Evolutionary conservation across 1,140 invertebrate genomes (phyloP), one percentile per base, ranked within the genome.

Genomic region (Condylostylus longicornis): DNA sequence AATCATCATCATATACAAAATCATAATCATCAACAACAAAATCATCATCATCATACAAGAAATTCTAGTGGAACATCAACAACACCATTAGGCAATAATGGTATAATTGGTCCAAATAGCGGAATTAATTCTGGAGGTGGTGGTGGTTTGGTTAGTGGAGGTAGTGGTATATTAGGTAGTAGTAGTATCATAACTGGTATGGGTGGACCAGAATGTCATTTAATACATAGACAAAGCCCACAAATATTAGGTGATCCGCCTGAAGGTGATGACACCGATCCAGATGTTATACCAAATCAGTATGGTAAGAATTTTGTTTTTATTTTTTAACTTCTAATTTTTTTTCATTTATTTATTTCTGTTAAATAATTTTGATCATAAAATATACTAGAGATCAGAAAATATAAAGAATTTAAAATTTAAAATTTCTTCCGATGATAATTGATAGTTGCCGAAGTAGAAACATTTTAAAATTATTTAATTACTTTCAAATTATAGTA

Each of bases 221-320:
- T n/a, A n/a, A n/a, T n/a, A n/a, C 42, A 44, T 40, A 41, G 42
- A 9, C 47, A 53, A 30, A 53, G 51, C 48, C 45, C 57, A 33
- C 49, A 51, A 38, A 20, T 61, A 23, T 40, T 57, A 39, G 58
- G 65, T 51, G 65, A 69, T 45, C 62, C 63, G 42, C 59, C 62
- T 38, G 65, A 69, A 42, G 54, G 63, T 42, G 66, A 75, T 45
- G 76, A 79, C 51, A 74, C 75, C 18, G 75, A 85, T 66, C 81
- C 82, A 13, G 82, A 85, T 61, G 82, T 85, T 46, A 82, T 84
- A 61, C 77, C 79, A 43, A 81, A 79, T 67, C 77, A 83, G 66
- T 81, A 82, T 65, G 80, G 82, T 83, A 58, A 72, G 71, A n/a
- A n/a, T n/a, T n/a, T n/a, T n/a, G n/a, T n/a, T n/a, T n/a, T n/a